Evolutionary conservation across 2,797 vertebrate species (phyloP).

Genomic region (Anolis apletophallus): DNA sequence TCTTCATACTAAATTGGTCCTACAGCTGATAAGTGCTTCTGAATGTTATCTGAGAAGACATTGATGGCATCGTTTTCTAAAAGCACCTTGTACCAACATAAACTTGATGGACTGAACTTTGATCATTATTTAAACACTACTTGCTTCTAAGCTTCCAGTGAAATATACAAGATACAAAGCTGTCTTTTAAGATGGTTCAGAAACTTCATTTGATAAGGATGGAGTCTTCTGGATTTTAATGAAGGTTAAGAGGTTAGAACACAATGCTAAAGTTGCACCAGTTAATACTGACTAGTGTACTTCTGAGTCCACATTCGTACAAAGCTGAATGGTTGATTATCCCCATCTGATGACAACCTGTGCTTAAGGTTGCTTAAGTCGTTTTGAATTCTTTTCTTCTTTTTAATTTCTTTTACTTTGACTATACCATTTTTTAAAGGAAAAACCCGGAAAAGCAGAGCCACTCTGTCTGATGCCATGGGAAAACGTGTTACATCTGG

Average conservation of each 20-base stretch:
- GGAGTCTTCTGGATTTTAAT: neutral
- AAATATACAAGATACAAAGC: neutral
- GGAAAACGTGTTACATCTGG: neutral
- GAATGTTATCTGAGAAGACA: too few species aligned
- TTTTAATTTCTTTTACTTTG: neutral
- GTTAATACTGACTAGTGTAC: too few species aligned
- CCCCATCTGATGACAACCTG: neutral
- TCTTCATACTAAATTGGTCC: too few species aligned
- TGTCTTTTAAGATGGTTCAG: neutral
- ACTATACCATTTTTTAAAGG: slow-evolving; percentile 34
- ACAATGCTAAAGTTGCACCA: too few species aligned
- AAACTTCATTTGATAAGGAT: neutral
- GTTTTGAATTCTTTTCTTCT: neutral
- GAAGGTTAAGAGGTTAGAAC: neutral
- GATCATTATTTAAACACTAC: neutral
- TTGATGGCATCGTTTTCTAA: too few species aligned
- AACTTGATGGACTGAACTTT: too few species aligned
- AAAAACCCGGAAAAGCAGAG: slow-evolving; percentile 1
- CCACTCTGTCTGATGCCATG: neutral
- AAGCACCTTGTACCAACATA: too few species aligned
- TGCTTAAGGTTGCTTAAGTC: neutral
- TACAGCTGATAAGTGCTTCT: too few species aligned
- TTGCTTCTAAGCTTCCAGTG: neutral
- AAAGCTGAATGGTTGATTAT: neutral
- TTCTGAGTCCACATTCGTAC: too few species aligned